phyloP scores from a whole-genome alignment of 2,797 vertebrate genomes.

The Gorsachius magnificus region DNA sequence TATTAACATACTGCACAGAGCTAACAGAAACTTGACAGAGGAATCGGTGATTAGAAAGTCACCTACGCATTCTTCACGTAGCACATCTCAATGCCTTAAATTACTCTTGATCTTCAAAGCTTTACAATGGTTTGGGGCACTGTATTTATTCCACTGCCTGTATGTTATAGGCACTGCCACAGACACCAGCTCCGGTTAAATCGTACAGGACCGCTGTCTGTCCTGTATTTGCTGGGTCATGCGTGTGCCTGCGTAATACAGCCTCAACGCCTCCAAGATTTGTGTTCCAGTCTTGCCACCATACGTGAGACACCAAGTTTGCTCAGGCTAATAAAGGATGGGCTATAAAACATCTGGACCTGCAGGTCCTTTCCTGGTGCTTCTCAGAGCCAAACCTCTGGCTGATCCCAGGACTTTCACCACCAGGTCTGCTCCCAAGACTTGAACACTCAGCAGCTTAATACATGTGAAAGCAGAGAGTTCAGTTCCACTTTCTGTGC shows the following conservation, averaged over 20 bases:
- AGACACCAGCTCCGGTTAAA: not conserved
- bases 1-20: not conserved
- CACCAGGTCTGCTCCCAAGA: rapidly evolving
- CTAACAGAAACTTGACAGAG: not conserved
- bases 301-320: not conserved
- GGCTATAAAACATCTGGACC: not conserved
- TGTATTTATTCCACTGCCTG: not conserved
- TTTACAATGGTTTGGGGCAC: not conserved
- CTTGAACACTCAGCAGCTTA: not conserved
- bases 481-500: too few relatives aligned
- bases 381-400: not conserved
- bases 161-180: too few relatives aligned
- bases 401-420: not conserved
- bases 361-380: not conserved
- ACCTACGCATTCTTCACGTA: too few relatives aligned
- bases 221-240: not conserved
- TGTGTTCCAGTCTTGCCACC: not conserved
- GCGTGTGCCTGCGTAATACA: rapidly evolving
- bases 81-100: not conserved
- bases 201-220: rapidly evolving
- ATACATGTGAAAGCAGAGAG: not conserved
- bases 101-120: not conserved
- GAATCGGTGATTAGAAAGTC: not conserved
- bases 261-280: too few relatives aligned
- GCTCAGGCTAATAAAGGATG: not conserved